A percentile compares a stretch with the other conserved stretches of the same genome.
Conservation (phyloP, 64 coral and sea anemone species). For the Trachythela sp. region DNA sequence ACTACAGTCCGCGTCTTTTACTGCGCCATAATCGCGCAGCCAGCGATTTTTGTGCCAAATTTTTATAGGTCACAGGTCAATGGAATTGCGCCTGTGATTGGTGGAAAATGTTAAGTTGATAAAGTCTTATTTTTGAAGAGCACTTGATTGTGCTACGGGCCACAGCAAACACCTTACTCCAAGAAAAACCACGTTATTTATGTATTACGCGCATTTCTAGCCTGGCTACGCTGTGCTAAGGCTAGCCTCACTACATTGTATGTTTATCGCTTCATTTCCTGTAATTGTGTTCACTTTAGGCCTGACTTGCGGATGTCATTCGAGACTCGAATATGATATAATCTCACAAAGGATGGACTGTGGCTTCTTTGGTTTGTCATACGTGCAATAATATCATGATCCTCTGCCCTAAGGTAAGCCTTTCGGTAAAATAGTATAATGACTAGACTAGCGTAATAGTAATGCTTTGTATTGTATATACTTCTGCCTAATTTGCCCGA, state of each 20-base stretch:
- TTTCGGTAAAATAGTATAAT: not conserved
- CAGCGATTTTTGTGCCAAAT: not conserved
- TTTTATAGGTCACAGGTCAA: constrained; percentile 7
- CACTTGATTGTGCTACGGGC: constrained; percentile 1
- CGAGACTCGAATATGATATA: not conserved
- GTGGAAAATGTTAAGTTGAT: not conserved
- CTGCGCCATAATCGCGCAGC: not conserved
- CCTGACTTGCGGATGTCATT: not conserved
- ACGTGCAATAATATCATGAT: not conserved
- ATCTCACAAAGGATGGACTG: not conserved
- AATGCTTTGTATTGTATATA: not conserved
- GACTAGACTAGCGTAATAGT: not conserved
- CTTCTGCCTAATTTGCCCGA: not conserved
- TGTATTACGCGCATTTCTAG: not conserved
- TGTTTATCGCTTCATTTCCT: not conserved
- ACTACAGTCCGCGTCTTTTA: not conserved
- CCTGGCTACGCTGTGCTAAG: not conserved
- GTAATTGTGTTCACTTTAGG: not conserved
- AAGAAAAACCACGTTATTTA: not conserved
- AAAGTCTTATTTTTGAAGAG: constrained; percentile 4
- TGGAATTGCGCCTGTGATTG: not conserved
- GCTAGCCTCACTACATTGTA: not conserved
- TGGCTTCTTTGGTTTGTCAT: not conserved
- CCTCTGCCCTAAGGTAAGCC: not conserved
- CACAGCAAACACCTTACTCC: not conserved